phyloP scores from a whole-genome alignment of 2,888 invertebrate species.

The Sericinus montela region DNA sequence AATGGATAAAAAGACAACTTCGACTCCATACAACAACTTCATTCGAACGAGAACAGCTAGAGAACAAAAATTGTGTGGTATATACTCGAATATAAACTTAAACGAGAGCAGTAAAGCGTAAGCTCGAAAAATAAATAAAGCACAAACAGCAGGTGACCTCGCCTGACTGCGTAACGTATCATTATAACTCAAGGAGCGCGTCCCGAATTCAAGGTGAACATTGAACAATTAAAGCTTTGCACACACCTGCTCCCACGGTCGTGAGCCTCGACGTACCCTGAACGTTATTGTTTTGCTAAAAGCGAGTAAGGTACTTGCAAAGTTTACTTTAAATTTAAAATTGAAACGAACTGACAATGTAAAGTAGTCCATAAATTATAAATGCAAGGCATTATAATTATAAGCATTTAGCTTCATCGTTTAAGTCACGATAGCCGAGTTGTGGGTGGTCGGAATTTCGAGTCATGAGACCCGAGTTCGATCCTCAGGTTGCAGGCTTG shows the following conservation, averaged over 20 bases:
- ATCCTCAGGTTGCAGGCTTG: too few relatives aligned
- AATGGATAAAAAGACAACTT: too few relatives aligned
- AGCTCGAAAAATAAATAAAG: background rate
- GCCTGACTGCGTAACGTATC: background rate
- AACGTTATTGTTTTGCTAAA: background rate
- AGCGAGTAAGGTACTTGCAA: background rate
- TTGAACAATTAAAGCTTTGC: slow-evolving; percentile 26
- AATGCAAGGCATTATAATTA: too few relatives aligned
- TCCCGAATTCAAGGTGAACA: slow-evolving; percentile 20
- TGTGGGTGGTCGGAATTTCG: too few relatives aligned
- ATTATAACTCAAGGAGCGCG: slow-evolving; percentile 6
- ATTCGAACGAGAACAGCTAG: too few relatives aligned
- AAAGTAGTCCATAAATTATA: too few relatives aligned
- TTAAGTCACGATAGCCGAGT: too few relatives aligned
- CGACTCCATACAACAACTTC: too few relatives aligned
- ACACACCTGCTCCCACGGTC: slow-evolving; percentile 34
- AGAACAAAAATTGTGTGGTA: too few relatives aligned
- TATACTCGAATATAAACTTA: too few relatives aligned
- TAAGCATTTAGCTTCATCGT: too few relatives aligned
- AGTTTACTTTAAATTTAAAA: background rate
- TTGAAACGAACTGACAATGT: background rate
- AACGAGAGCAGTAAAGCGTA: background rate
- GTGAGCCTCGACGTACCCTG: background rate
- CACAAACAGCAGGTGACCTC: background rate
- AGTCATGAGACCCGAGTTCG: too few relatives aligned